Conservation (phyloP, 2,888 invertebrate species). For the Esperia sulphurella region DNA sequence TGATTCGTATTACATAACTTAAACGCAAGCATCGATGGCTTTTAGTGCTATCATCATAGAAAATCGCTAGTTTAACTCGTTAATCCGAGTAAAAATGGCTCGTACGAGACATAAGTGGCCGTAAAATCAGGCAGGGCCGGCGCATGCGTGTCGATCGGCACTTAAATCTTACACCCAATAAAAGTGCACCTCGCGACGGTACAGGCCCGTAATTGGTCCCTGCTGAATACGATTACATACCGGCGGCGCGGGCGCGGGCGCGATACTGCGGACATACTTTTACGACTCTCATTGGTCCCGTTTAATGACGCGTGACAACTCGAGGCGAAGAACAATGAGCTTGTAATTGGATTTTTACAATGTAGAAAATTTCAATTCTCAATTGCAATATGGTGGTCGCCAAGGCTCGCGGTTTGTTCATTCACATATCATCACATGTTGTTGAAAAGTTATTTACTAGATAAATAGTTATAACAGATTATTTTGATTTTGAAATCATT, state of each 20-base stretch:
- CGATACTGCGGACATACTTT: slow-evolving; percentile 57
- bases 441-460: too few relatives aligned
- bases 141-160: slow-evolving; percentile 69
- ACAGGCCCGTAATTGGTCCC: slow-evolving; percentile 69
- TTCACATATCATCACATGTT: too few relatives aligned
- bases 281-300: slow-evolving; percentile 72
- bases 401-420: too few relatives aligned
- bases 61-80: slow-evolving; percentile 11
- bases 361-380: slow-evolving; percentile 35
- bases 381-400: neutral
- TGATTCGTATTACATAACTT: neutral
- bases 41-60: slow-evolving; percentile 4
- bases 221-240: slow-evolving; percentile 54
- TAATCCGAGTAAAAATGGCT: slow-evolving; percentile 12
- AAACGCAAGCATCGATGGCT: neutral
- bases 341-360: slow-evolving; percentile 69
- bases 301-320: slow-evolving; percentile 72
- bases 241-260: slow-evolving; percentile 27
- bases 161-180: slow-evolving; percentile 78
- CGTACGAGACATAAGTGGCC: slow-evolving; percentile 49
- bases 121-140: slow-evolving; percentile 63
- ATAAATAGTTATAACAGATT: too few relatives aligned
- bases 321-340: slow-evolving; percentile 60
- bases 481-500: too few relatives aligned
- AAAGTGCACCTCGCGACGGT: slow-evolving; percentile 63